Conservation (phyloP, 2,888 invertebrate genomes). For the Cristatella mucedo region DNA sequence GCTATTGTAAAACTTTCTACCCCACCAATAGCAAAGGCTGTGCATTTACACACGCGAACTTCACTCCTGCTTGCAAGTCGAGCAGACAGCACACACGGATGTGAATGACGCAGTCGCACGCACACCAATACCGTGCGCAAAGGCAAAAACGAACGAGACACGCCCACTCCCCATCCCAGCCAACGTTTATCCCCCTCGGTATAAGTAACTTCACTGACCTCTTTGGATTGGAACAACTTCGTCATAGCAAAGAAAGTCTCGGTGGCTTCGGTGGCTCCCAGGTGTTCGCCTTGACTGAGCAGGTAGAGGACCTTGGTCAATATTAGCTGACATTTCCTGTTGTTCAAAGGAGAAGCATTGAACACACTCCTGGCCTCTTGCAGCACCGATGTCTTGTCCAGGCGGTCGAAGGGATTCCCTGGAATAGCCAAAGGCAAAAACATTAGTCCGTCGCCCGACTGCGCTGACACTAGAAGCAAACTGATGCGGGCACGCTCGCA, state of each 20-base stretch:
- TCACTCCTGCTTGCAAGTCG: no score
- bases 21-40: no score
- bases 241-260: slow-evolving; percentile 99
- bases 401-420: slow-evolving; percentile 70
- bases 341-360: slow-evolving; percentile 92
- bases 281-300: slow-evolving; percentile 78
- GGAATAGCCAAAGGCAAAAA: slow-evolving; percentile 43
- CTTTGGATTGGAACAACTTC: slow-evolving; percentile 91
- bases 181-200: no score
- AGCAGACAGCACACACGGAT: no score
- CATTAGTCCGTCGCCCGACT: background rate
- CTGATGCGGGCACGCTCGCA: no score
- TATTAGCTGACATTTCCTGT: slow-evolving; percentile 85
- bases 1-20: no score
- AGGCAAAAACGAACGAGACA: no score
- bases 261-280: slow-evolving; percentile 86
- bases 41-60: no score
- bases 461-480: no score
- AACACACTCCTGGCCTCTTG: slow-evolving; percentile 76
- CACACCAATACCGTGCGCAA: no score
- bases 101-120: no score
- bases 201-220: slow-evolving; percentile 50
- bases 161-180: no score
- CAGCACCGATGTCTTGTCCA: slow-evolving; percentile 88
- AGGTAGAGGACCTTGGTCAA: slow-evolving; percentile 88